Conservation (phyloP, 2,113 vertebrate species). For the Corydoras sp. region DNA sequence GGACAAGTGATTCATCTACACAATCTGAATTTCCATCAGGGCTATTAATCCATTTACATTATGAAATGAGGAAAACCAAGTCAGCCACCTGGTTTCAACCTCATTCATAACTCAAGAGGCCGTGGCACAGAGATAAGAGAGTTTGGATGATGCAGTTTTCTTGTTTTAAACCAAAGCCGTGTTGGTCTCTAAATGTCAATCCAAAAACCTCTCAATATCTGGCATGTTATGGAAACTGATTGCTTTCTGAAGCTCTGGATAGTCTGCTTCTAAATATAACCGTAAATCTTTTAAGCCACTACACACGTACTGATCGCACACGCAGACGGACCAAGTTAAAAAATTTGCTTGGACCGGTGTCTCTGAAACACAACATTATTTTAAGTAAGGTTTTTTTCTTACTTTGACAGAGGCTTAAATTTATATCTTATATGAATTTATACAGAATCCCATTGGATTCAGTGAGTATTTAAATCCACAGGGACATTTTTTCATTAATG, state of each 20-base stretch:
- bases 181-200: background rate
- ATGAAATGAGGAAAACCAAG: slow-evolving; percentile 47
- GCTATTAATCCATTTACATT: slow-evolving; percentile 43
- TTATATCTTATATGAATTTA: too few relatives aligned
- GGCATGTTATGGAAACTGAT: background rate
- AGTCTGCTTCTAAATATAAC: slow-evolving; percentile 17
- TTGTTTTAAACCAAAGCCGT: background rate
- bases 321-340: background rate
- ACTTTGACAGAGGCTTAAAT: too few relatives aligned
- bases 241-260: background rate
- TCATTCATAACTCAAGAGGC: slow-evolving; percentile 57
- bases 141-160: background rate
- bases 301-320: background rate
- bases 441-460: too few relatives aligned
- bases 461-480: too few relatives aligned
- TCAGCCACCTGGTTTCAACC: slow-evolving; percentile 48
- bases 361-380: too few relatives aligned
- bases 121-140: slow-evolving; percentile 61
- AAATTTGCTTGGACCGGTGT: too few relatives aligned
- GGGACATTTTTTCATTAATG: too few relatives aligned
- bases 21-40: slow-evolving; percentile 58
- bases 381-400: too few relatives aligned
- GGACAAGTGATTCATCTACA: slow-evolving; percentile 83
- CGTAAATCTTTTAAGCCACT: slow-evolving; percentile 6
- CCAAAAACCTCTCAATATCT: background rate